Conservation (phyloP, 2,888 invertebrate genomes). For the Bruchidius siliquastri region DNA sequence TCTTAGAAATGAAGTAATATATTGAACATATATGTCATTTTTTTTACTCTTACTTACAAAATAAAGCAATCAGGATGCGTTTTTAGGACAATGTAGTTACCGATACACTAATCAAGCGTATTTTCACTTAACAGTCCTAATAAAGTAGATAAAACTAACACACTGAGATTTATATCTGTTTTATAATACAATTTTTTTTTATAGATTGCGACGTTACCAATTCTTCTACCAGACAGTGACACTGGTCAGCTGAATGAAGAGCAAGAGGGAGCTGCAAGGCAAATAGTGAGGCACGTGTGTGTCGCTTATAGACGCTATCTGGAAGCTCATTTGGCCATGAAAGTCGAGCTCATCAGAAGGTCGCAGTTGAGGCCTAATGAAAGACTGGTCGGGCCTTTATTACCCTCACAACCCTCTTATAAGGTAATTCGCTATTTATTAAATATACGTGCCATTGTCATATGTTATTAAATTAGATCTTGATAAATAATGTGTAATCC, state of each 20-base stretch:
- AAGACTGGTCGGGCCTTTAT: slow-evolving; percentile 36
- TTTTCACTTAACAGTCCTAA: too few relatives aligned
- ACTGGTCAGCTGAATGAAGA: slow-evolving; percentile 68
- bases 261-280: slow-evolving; percentile 83
- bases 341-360: slow-evolving; percentile 67
- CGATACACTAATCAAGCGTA: too few relatives aligned
- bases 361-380: slow-evolving; percentile 48
- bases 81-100: too few relatives aligned
- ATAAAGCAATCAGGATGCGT: too few relatives aligned
- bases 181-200: slow-evolving; percentile 14
- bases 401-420: slow-evolving; percentile 46
- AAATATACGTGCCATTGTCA: too few relatives aligned
- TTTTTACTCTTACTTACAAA: too few relatives aligned
- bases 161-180: too few relatives aligned
- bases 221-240: slow-evolving; percentile 72
- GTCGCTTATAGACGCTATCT: slow-evolving; percentile 85
- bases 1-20: too few relatives aligned
- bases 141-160: too few relatives aligned
- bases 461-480: too few relatives aligned
- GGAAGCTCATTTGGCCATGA: slow-evolving; percentile 81
- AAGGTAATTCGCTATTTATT: slow-evolving; percentile 39
- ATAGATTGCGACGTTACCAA: slow-evolving; percentile 79
- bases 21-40: too few relatives aligned
- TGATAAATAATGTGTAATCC: too few relatives aligned
- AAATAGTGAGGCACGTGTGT: slow-evolving; percentile 87